Evolutionary conservation across 1,140 invertebrate species (phyloP), one percentile per base, ranked within the genome.

Genomic region (Cepaea nemoralis): DNA sequence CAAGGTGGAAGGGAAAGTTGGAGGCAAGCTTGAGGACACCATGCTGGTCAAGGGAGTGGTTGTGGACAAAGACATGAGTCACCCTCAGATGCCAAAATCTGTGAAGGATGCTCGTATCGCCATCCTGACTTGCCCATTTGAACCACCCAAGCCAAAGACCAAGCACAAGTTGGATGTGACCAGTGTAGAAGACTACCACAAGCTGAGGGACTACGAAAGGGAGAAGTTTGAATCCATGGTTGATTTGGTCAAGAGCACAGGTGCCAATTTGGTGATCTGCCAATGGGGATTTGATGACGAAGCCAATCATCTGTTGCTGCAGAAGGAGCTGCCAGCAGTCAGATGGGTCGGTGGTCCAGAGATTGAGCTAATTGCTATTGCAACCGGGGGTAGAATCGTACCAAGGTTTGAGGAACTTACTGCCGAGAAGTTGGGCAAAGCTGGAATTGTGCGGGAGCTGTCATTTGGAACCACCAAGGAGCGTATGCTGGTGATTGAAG

Each of bases 241-340:
- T n/a, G 93, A 96, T 81, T 94, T 95, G 89, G 96, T 95, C 0
- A 99, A 99, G 92, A 95, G 96, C 78, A 95, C 96, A 37, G 99
- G 99, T n/a, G 96, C 98, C 0, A 99, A 96, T 24, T 92, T 99
- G 69, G 99, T 97, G 2, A 99, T 99, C 87, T 99, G 99, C 91
- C 99, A 99, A 88, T 99, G 99, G 98, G 99, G 99, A 81, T 99
- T 99, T 91, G 99, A 99, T 91, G 99, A 99, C 91, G 99, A 99
- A 93, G 99, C 99, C 0, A 99, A 99, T 91, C 98, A 99, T 92
- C 93, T 99, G 48, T 93, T 99, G 39, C 93, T 99, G 22, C 96
- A 99, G 88, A 95, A 96, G 87, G 91, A 98, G 79, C 92, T 99
- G 69, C 99, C 99, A 6, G 98, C 99, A 59, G 97, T 99, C 6